Evolutionary conservation across 2,888 invertebrate species (phyloP).

Genomic region (Cosmorhoe ocellata): DNA sequence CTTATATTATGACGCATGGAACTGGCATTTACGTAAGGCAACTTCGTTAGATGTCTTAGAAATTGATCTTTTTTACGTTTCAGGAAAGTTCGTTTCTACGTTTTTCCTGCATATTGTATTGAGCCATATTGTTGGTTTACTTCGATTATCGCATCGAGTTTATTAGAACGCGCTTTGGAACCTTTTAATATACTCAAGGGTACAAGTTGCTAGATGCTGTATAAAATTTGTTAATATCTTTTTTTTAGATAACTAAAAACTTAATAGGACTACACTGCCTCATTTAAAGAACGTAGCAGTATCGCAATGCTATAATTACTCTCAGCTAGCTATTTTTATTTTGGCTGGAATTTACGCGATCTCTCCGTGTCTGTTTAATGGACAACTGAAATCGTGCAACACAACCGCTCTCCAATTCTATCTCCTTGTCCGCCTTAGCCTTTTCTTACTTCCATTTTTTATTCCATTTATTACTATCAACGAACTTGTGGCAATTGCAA

Average conservation of each 20-base stretch:
- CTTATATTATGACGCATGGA: conserved; percentile 44
- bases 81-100: conserved; percentile 47
- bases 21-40: conserved; percentile 39
- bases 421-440: conserved; percentile 50
- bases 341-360: conserved; percentile 55
- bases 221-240: too few species aligned
- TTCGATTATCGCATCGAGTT: too few species aligned
- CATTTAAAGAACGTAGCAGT: conserved; percentile 46
- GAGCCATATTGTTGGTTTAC: conserved; percentile 56
- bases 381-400: conserved; percentile 56
- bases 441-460: conserved; percentile 44
- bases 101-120: conserved; percentile 47
- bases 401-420: conserved; percentile 65
- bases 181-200: too few species aligned
- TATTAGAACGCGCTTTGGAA: too few species aligned
- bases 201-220: neutral
- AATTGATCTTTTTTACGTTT: conserved; percentile 48
- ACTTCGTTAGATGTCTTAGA: conserved; percentile 42
- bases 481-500: conserved; percentile 24
- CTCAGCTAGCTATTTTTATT: conserved; percentile 54
- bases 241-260: too few species aligned
- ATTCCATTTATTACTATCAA: conserved; percentile 28
- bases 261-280: conserved; percentile 43
- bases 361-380: conserved; percentile 59
- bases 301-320: conserved; percentile 48